Conservation (phyloP, 2,888 invertebrate species). For the Lypha dubia region DNA sequence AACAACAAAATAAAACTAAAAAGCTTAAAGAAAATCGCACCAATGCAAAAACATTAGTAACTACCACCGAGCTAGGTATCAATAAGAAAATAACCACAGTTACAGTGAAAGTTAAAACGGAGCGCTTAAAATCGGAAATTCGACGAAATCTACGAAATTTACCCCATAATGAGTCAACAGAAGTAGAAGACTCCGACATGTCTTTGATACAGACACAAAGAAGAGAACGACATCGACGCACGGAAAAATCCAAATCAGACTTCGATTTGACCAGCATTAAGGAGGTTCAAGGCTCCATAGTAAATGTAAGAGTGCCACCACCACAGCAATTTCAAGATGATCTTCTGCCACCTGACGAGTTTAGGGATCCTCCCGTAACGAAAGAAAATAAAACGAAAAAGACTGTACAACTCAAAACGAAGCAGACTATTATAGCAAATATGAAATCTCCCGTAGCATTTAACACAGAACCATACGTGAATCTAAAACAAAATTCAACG, state of each 20-base stretch:
- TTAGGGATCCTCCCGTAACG: conserved; percentile 84
- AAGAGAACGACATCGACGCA: conserved; percentile 76
- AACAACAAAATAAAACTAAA: conserved; percentile 78
- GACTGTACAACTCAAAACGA: conserved; percentile 27
- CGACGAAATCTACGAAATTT: conserved; percentile 74
- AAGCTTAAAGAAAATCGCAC: conserved; percentile 74
- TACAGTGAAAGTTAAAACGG: conserved; percentile 79
- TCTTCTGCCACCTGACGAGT: conserved; percentile 90
- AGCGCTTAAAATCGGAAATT: conserved; percentile 73
- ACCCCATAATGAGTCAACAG: conserved; percentile 79
- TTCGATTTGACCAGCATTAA: conserved; percentile 85
- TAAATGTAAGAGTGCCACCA: conserved; percentile 88
- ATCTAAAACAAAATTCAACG: conserved; percentile 49
- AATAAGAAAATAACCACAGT: conserved; percentile 81
- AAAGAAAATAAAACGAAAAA: conserved; percentile 45
- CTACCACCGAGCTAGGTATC: conserved; percentile 75
- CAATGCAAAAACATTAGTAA: conserved; percentile 74
- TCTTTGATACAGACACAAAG: conserved; percentile 74
- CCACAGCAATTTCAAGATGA: conserved; percentile 93
- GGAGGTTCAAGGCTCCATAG: conserved; percentile 81
- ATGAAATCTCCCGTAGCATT: conserved; percentile 35
- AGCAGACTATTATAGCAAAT: conserved; percentile 46
- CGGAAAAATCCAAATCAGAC: conserved; percentile 86
- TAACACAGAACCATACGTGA: conserved; percentile 52
- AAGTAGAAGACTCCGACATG: conserved; percentile 79